Percentiles rank a stretch among this genome's conserved stretches.
Evolutionary conservation across 2,113 vertebrate species (phyloP).

Genomic region (Pristiophorus japonicus): DNA sequence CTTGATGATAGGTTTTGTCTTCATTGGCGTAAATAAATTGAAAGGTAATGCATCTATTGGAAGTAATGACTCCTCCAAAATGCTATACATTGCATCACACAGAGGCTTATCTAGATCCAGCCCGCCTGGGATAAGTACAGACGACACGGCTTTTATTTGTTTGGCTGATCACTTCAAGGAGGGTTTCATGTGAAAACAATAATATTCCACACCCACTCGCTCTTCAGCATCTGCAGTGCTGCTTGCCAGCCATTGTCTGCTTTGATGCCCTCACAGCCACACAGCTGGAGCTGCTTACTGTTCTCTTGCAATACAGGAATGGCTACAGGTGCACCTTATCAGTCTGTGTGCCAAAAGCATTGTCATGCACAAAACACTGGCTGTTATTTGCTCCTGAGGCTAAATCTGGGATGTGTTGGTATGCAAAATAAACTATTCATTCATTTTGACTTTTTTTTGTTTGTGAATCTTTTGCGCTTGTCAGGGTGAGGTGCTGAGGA

Average conservation of each 20-base stretch:
- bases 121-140: not conserved
- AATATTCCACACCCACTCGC: not conserved
- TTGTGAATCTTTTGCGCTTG: not conserved
- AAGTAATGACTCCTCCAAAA: not conserved
- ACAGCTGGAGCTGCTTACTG: not conserved
- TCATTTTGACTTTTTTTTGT: not conserved
- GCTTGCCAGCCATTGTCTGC: not conserved
- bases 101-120: not conserved
- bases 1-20: not conserved
- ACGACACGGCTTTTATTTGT: not conserved
- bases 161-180: not conserved
- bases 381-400: not conserved
- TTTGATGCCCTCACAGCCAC: not conserved
- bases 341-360: not conserved
- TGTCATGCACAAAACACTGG: not conserved
- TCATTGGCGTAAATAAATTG: not conserved
- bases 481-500: not conserved
- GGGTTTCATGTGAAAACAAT: not conserved
- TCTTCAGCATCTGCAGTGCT: not conserved
- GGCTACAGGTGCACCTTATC: slow-evolving; percentile 11
- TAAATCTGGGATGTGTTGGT: not conserved
- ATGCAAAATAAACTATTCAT: not conserved
- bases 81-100: not conserved
- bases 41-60: not conserved
- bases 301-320: not conserved